These are phyloP conservation scores for Lytechinus variegatus DNA, from an alignment of 35 echinoderm and acorn worm species.

Conservation along the genomic window DNA sequence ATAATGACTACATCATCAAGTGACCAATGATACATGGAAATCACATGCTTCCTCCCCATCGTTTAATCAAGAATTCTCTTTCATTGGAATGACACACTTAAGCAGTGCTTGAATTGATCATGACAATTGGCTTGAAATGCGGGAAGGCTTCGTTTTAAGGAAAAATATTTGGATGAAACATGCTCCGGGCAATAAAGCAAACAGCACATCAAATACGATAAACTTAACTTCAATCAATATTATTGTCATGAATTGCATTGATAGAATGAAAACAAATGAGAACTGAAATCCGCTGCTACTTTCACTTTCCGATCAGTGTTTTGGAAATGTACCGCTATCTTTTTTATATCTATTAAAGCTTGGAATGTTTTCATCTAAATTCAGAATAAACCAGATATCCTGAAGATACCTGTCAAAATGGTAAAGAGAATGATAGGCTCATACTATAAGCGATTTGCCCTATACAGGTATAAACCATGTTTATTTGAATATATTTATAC, in stretches of 20 bases:
- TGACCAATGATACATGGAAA: background rate
- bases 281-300: background rate
- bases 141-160: background rate
- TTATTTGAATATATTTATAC: too few species aligned
- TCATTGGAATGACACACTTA: background rate
- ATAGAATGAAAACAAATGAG: too few species aligned
- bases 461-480: too few species aligned
- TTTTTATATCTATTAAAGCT: background rate
- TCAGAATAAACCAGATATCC: background rate
- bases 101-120: background rate
- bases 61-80: background rate
- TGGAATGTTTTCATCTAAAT: background rate
- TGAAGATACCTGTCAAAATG: too few species aligned
- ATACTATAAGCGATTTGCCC: too few species aligned
- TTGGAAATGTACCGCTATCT: background rate
- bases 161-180: background rate
- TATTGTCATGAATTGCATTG: too few species aligned
- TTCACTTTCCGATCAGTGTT: background rate
- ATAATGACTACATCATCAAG: background rate
- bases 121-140: background rate
- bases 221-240: too few species aligned
- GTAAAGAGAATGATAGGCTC: too few species aligned
- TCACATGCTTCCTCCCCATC: background rate
- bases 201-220: background rate
- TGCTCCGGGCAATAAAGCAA: background rate